Evolutionary conservation across 2,888 invertebrate genomes (phyloP).

Genomic region (Osedax fenrisi): DNA sequence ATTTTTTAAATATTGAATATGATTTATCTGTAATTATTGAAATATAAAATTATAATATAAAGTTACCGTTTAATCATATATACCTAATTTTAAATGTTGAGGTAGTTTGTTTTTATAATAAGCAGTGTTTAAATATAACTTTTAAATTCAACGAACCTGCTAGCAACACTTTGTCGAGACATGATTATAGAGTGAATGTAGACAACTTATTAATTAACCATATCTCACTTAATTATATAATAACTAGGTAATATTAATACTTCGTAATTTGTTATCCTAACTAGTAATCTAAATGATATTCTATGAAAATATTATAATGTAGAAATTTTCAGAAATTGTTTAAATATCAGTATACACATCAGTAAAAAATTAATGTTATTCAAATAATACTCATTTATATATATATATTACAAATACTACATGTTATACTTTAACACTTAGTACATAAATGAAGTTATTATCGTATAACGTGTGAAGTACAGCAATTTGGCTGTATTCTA

Average conservation of each 20-base stretch:
- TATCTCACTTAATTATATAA: no score
- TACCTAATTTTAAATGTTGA: neutral
- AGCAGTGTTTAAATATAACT: neutral
- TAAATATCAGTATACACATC: neutral
- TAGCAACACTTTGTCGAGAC: neutral
- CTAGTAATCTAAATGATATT: neutral
- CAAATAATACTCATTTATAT: neutral
- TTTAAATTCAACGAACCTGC: neutral
- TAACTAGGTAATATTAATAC: no score
- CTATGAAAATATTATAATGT: no score
- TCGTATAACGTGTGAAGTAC: neutral
- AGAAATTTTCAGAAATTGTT: neutral
- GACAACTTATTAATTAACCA: no score
- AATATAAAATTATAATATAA: no score
- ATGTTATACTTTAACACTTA: neutral
- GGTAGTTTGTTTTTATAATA: neutral
- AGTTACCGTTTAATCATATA: neutral
- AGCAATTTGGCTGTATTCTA: neutral
- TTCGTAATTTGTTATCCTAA: neutral
- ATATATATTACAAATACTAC: no score
- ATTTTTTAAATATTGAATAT: neutral
- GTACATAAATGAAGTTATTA: no score
- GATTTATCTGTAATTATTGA: no score
- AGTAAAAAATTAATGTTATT: neutral
- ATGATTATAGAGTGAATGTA: no score